phyloP scores from a whole-genome alignment of 2,797 vertebrate genomes.

The Chlorospingus flavigularis region DNA sequence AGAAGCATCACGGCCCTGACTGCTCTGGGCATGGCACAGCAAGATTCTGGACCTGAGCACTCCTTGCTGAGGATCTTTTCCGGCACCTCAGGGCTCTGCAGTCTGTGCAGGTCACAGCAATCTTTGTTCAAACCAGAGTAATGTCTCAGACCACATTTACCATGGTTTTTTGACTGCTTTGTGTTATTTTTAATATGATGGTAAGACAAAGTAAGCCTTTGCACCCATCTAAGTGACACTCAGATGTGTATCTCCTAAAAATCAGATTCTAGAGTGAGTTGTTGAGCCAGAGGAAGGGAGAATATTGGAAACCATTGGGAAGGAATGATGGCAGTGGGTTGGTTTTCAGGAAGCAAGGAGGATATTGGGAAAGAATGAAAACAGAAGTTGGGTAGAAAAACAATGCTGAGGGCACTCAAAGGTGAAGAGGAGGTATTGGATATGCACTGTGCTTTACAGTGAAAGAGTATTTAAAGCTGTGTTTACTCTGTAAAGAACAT shows the following conservation, averaged over 20 bases:
- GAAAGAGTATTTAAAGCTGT: neutral
- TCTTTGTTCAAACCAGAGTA: neutral
- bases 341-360: neutral
- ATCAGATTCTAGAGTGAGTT: neutral
- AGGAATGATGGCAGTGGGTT: neutral
- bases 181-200: neutral
- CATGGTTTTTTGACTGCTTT: no score
- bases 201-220: neutral
- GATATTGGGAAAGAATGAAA: neutral
- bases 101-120: neutral
- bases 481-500: neutral
- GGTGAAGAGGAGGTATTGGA: neutral
- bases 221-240: neutral
- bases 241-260: neutral
- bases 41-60: neutral
- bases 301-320: neutral
- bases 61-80: neutral
- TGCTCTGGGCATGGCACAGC: neutral
- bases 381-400: neutral
- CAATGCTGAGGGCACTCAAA: neutral
- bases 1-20: neutral
- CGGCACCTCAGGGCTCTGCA: neutral
- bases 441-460: neutral
- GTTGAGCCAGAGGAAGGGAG: neutral
- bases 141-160: neutral